Percentiles rank a stretch among this genome's conserved stretches.
Evolutionary conservation across 2,888 invertebrate species (phyloP).

Genomic region (Anodontia alba): DNA sequence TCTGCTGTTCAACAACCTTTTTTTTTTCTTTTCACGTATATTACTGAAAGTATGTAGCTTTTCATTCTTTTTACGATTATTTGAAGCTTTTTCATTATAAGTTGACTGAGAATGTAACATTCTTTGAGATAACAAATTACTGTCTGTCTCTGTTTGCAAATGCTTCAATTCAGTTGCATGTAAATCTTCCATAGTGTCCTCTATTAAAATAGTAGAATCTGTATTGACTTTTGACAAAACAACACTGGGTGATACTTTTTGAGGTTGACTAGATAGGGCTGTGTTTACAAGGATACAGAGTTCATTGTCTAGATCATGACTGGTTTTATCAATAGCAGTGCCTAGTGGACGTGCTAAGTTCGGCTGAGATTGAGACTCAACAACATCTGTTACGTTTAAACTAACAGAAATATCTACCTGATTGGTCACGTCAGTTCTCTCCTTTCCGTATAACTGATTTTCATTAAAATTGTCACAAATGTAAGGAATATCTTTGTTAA

Average conservation of each 20-base stretch:
- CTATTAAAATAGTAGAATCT: not conserved
- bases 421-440: not conserved
- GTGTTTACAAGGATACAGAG: not conserved
- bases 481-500: not conserved
- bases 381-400: not conserved
- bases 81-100: too few relatives aligned
- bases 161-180: not conserved
- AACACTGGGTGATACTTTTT: not conserved
- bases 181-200: too few relatives aligned
- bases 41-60: too few relatives aligned
- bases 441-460: not conserved
- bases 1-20: not conserved
- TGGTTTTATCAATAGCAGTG: too few relatives aligned
- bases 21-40: too few relatives aligned
- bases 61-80: too few relatives aligned
- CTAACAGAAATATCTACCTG: not conserved
- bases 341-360: not conserved
- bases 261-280: not conserved
- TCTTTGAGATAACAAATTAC: too few relatives aligned
- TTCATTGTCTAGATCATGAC: too few relatives aligned
- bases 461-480: constrained; percentile 2
- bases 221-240: not conserved
- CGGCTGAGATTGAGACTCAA: not conserved
- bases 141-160: not conserved
- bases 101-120: too few relatives aligned